Evolutionary conservation across 2,888 invertebrate species (phyloP).

Genomic region (Pomacea canaliculata): DNA sequence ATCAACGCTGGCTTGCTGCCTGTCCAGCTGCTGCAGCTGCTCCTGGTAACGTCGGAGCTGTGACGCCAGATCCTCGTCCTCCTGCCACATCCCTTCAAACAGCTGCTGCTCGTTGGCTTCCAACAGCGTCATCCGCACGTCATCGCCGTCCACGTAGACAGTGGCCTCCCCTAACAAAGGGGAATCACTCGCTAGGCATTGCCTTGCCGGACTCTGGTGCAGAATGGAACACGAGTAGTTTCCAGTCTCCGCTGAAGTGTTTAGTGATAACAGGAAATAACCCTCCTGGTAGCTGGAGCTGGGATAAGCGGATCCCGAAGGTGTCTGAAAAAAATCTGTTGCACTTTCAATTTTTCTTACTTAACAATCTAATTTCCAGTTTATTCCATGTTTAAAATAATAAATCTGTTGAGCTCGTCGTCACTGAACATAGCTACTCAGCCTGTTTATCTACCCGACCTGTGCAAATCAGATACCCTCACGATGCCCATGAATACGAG

Average conservation of each 20-base stretch:
- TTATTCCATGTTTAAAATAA: too few species aligned
- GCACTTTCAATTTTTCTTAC: too few species aligned
- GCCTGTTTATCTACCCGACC: too few species aligned
- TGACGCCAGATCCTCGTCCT: background rate
- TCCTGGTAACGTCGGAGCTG: background rate
- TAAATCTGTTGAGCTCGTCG: too few species aligned
- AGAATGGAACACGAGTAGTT: conserved; percentile 6
- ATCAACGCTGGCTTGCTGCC: background rate
- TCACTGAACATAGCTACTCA: too few species aligned
- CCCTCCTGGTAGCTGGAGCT: background rate
- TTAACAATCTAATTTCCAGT: too few species aligned
- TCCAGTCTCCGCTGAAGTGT: background rate
- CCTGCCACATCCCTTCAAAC: background rate
- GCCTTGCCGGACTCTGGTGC: background rate
- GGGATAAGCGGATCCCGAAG: background rate
- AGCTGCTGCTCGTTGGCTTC: background rate
- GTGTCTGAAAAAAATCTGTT: background rate
- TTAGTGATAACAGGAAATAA: background rate
- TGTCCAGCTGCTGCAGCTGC: background rate
- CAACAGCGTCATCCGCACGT: background rate
- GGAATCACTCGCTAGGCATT: background rate
- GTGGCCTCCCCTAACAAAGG: background rate
- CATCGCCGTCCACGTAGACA: background rate
- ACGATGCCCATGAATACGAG: too few species aligned
- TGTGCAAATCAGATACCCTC: too few species aligned